Conservation (phyloP, 2,797 vertebrate species). For the Valencia hispanica region DNA sequence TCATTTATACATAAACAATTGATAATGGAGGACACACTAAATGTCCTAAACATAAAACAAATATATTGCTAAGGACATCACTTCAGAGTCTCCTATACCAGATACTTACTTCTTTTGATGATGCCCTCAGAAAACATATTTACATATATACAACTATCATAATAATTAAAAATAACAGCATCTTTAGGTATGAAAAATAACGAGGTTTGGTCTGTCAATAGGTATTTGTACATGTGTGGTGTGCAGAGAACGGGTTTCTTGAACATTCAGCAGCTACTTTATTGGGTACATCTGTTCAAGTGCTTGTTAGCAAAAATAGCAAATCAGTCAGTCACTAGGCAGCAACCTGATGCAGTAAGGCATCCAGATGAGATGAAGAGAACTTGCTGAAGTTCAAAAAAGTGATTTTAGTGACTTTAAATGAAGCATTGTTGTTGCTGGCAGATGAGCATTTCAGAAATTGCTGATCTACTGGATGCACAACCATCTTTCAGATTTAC, state of each 20-base stretch:
- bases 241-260: background rate
- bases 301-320: background rate
- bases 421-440: background rate
- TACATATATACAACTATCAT: too few species aligned
- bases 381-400: background rate
- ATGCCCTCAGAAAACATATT: background rate
- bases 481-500: background rate
- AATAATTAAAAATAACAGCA: background rate
- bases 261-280: background rate
- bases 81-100: background rate
- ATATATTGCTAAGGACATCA: background rate
- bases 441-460: background rate
- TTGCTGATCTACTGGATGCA: background rate
- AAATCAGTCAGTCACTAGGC: background rate
- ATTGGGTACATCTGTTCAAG: background rate
- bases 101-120: background rate
- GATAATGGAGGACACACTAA: background rate
- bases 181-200: background rate
- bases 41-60: background rate
- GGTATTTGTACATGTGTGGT: background rate
- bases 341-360: background rate
- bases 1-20: background rate
- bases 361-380: background rate
- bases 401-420: background rate
- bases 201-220: background rate